Percentiles rank a stretch among this genome's conserved stretches.
phyloP scores from a whole-genome alignment of 2,113 vertebrate genomes.

The Lasiurus cinereus region DNA sequence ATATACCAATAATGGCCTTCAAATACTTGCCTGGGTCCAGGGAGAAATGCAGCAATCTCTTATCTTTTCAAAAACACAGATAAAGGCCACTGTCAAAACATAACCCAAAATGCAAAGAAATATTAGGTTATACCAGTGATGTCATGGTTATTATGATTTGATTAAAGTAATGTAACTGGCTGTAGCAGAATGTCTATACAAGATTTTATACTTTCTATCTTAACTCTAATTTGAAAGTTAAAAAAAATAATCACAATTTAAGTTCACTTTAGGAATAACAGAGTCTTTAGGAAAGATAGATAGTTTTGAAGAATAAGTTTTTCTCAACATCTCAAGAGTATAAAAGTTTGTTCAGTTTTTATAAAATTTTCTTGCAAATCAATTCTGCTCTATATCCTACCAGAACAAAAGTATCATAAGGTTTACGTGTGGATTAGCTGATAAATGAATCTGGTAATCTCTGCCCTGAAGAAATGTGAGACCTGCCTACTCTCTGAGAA shows the following conservation, averaged over 20 bases:
- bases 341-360: constrained; percentile 31
- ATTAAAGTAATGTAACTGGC: neutral
- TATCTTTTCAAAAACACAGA: constrained; percentile 41
- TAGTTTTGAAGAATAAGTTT: constrained; percentile 48
- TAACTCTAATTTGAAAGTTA: constrained; percentile 53
- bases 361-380: constrained; percentile 41
- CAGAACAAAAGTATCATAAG: neutral
- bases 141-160: neutral
- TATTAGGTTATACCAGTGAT: neutral
- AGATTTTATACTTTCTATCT: neutral
- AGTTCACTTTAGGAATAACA: constrained; percentile 26
- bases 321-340: neutral
- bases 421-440: constrained; percentile 56
- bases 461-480: constrained; percentile 26
- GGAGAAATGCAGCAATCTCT: neutral
- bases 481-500: neutral
- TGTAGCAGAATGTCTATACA: neutral
- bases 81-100: constrained; percentile 45
- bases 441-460: constrained; percentile 55
- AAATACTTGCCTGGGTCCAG: neutral
- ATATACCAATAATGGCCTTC: neutral
- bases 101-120: constrained; percentile 35
- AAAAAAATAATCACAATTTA: constrained; percentile 16
- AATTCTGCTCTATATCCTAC: neutral
- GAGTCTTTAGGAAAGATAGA: neutral